Conservation (phyloP, 2,113 vertebrate species). For the Hipposideros armiger region DNA sequence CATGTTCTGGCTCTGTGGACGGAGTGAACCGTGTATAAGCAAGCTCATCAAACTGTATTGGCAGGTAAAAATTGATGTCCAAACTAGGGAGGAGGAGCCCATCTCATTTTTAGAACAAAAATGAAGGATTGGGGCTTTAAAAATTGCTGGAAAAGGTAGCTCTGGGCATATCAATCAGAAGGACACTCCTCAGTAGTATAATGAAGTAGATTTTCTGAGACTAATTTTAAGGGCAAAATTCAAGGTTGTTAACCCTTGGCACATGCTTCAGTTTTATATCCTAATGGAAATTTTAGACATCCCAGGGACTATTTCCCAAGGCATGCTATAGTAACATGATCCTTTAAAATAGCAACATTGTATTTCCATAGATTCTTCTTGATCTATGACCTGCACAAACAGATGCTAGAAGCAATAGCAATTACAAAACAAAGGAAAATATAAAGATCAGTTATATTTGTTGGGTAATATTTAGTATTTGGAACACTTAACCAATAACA, state of each 20-base stretch:
- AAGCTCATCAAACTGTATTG: conserved; percentile 93
- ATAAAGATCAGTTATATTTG: conserved; percentile 54
- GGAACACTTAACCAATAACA: background rate
- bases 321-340: conserved; percentile 63
- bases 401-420: conserved; percentile 70
- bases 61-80: conserved; percentile 91
- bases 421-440: conserved; percentile 66
- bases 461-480: background rate
- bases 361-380: conserved; percentile 74
- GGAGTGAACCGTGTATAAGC: conserved; percentile 86
- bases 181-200: conserved; percentile 82
- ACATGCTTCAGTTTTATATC: conserved; percentile 87
- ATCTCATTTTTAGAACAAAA: conserved; percentile 87
- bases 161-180: conserved; percentile 90
- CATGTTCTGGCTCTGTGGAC: conserved; percentile 89
- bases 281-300: conserved; percentile 83
- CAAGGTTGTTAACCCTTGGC: conserved; percentile 87
- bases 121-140: conserved; percentile 92
- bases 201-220: conserved; percentile 86
- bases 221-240: conserved; percentile 87
- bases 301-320: conserved; percentile 81
- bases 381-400: conserved; percentile 22
- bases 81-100: conserved; percentile 78
- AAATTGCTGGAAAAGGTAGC: conserved; percentile 89
- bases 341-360: conserved; percentile 75